Percentiles rank a stretch among this genome's conserved stretches.
Evolutionary conservation across 2,113 vertebrate genomes (phyloP).

Genomic region (Oreochromis aureus): DNA sequence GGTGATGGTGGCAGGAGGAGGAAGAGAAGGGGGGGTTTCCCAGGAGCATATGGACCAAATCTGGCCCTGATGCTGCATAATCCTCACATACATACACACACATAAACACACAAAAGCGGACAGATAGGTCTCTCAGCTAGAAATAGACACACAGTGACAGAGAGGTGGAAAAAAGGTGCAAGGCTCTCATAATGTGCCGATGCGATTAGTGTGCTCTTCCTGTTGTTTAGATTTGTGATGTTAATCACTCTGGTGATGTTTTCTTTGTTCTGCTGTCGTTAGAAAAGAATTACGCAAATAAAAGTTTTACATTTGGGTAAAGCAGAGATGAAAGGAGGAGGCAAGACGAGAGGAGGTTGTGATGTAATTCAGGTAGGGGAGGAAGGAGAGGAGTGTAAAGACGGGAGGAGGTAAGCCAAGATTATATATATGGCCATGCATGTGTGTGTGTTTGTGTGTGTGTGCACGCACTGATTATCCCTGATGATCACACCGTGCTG

Average conservation of each 20-base stretch:
- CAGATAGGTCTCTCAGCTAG: background rate
- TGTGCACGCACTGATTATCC: constrained; percentile 4
- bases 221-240: background rate
- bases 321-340: too few relatives aligned
- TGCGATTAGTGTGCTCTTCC: background rate
- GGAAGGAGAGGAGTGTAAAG: too few relatives aligned
- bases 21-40: background rate
- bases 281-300: background rate
- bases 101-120: background rate
- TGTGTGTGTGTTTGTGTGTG: background rate
- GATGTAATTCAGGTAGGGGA: background rate
- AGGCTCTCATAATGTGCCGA: background rate
- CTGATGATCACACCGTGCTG: constrained; percentile 11
- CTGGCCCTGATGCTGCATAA: constrained; percentile 54
- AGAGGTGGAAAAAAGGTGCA: background rate
- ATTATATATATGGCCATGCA: background rate
- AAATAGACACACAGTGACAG: background rate
- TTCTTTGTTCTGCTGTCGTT: background rate
- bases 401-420: background rate
- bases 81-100: constrained; percentile 12
- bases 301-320: background rate
- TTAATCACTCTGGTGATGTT: background rate
- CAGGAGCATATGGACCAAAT: constrained; percentile 55
- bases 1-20: background rate
- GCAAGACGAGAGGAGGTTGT: background rate